These are phyloP conservation scores for Pyrgilauda ruficollis DNA, from an alignment of 2,113 vertebrate species.

Conservation along the genomic window DNA sequence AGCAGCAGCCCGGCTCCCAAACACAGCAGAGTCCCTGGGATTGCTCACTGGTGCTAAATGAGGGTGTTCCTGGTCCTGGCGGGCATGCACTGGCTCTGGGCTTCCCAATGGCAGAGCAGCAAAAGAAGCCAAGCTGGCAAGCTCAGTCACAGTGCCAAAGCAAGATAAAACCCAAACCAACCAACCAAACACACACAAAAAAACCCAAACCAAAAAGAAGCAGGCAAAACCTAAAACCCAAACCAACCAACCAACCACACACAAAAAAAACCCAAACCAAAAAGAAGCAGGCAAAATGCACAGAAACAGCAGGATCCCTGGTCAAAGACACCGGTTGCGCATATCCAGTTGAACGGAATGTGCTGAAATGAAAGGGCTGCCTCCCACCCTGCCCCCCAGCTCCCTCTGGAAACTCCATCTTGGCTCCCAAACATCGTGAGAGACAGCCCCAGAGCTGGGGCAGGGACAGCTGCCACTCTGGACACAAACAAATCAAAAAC, in stretches of 20 bases:
- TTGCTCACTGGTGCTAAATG: fast-evolving
- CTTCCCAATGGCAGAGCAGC: not conserved
- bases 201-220: not conserved
- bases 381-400: not conserved
- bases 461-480: fast-evolving
- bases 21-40: no score
- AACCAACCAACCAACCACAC: no score
- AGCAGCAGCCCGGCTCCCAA: not conserved
- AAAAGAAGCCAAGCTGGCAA: not conserved
- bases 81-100: not conserved
- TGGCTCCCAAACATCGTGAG: fast-evolving
- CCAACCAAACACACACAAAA: no score
- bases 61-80: fast-evolving
- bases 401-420: not conserved
- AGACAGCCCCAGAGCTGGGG: not conserved
- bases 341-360: not conserved
- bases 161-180: no score
- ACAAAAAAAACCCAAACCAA: not conserved
- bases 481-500: not conserved
- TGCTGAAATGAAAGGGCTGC: not conserved
- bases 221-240: no score
- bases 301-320: not conserved
- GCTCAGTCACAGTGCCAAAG: not conserved
- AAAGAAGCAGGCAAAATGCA: no score
- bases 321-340: fast-evolving